Evolutionary conservation across 2,113 vertebrate genomes (phyloP).

Genomic region (Heterotis niloticus): DNA sequence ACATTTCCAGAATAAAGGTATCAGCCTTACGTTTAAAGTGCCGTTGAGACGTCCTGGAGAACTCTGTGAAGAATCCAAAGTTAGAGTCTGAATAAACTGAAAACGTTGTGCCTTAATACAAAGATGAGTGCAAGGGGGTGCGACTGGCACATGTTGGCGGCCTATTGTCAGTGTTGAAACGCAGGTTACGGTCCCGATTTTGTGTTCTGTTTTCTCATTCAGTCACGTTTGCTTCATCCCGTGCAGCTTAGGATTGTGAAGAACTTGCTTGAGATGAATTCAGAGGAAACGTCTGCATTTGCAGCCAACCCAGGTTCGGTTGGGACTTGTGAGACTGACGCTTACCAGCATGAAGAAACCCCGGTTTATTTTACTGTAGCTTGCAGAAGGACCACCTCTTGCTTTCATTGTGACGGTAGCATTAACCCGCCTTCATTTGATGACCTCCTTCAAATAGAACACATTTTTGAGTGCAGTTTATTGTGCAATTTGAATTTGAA

Average conservation of each 20-base stretch:
- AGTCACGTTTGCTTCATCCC: neutral
- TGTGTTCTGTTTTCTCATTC: too few species aligned
- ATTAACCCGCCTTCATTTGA: neutral
- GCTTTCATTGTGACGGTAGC: neutral
- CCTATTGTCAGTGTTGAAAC: too few species aligned
- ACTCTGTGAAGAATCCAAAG: too few species aligned
- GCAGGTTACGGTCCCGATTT: too few species aligned
- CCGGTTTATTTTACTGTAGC: neutral
- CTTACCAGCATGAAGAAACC: neutral
- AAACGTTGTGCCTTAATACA: too few species aligned
- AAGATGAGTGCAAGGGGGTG: too few species aligned
- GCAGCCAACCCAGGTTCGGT: neutral
- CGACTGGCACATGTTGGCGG: too few species aligned
- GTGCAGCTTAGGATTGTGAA: too few species aligned
- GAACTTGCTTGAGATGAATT: too few species aligned
- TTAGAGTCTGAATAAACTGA: too few species aligned
- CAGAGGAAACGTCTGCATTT: neutral
- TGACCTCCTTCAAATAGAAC: neutral
- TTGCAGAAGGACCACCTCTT: neutral
- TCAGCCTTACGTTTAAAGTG: too few species aligned
- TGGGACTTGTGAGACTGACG: neutral
- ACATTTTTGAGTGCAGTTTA: neutral
- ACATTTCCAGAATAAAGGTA: conserved; percentile 33
- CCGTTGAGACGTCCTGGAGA: too few species aligned
- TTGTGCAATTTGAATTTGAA: neutral